These are phyloP conservation scores for Trogon melanurus DNA, from an alignment of 2,113 vertebrate genomes.

Conservation along the genomic window DNA sequence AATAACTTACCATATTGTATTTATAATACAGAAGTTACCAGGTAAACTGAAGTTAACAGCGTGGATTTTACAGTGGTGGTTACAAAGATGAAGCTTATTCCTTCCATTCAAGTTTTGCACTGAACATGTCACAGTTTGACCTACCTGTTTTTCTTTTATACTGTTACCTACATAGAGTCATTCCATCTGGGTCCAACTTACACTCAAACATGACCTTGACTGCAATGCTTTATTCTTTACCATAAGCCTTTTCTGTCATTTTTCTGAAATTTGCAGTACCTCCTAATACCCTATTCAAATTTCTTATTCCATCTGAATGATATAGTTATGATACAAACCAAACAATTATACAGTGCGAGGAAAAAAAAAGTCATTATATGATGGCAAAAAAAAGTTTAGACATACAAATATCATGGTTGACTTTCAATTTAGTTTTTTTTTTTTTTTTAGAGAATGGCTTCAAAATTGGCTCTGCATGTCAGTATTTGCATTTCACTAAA, in stretches of 20 bases:
- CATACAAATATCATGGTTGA: not conserved
- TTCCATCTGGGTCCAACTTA: not conserved
- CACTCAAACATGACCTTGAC: slow-evolving; percentile 34
- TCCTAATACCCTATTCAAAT: not conserved
- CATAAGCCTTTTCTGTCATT: slow-evolving; percentile 51
- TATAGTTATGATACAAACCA: slow-evolving; percentile 11
- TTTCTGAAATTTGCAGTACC: not conserved
- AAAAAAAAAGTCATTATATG: not conserved
- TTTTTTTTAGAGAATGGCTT: not conserved
- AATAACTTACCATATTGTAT: not conserved
- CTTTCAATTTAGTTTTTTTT: not conserved
- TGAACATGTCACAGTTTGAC: slow-evolving; percentile 70
- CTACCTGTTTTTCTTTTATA: slow-evolving; percentile 61
- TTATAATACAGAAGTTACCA: slow-evolving; percentile 59
- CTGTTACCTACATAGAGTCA: slow-evolving; percentile 28
- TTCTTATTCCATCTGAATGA: slow-evolving; percentile 45
- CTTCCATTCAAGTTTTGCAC: slow-evolving; percentile 78
- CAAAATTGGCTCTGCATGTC: slow-evolving; percentile 17
- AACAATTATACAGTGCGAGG: not conserved
- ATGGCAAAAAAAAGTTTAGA: not conserved
- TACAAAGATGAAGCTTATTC: slow-evolving; percentile 55
- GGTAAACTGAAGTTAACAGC: slow-evolving; percentile 61
- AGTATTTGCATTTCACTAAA: slow-evolving; percentile 37
- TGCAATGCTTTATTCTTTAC: slow-evolving; percentile 54
- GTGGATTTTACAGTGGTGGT: slow-evolving; percentile 67